Evolutionary conservation across 1,140 invertebrate species (phyloP), one percentile per base, ranked within the genome.

Genomic region (Propsilocerus akamusi): DNA sequence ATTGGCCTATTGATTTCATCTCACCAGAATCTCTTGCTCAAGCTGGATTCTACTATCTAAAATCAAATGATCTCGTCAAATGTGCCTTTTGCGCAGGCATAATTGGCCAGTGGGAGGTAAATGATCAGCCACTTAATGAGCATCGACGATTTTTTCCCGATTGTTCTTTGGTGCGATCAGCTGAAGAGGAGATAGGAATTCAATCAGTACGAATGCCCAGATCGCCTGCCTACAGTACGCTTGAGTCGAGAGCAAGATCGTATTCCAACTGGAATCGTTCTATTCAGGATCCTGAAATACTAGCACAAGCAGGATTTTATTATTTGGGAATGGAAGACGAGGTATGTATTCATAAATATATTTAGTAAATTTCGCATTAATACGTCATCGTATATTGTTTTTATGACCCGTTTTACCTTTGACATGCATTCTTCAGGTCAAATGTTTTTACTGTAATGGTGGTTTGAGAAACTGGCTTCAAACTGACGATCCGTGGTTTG

Each of bases 401-500:
- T 51, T 56, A 70, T 77, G 76, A 26, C 59, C 66, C 46, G 65
- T 63, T 14, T 82, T 85, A 25, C 11, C 7, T 28, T 24, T 14
- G n/a, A n/a, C 24, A 20, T 25, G 24, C 12, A 11, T 30, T 11
- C 47, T 51, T 66, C 73, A 83, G 69, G 88, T 93, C 5, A 75
- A 84, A 47, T 97, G 92, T 70, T 94, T 92, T 67, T 83, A 90
- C 66, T 97, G 92, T 68, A 83, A 87, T 61, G 86, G 87, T 23
- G 86, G 86, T 0, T 68, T 95, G 22, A 72, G 80, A 53, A 80
- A 82, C 58, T 97, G 91, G 91, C 80, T 87, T 63, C 69, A 74
- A 28, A 74, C 75, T 14, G 91, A 95, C 63, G 78, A 87, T 60
- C 85, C 87, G 10, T 93, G 88, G 89, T 69, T 74, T 37, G 90